These are phyloP conservation scores for Prionailurus bengalensis DNA, from an alignment of 2,113 vertebrate species.

Conservation along the genomic window DNA sequence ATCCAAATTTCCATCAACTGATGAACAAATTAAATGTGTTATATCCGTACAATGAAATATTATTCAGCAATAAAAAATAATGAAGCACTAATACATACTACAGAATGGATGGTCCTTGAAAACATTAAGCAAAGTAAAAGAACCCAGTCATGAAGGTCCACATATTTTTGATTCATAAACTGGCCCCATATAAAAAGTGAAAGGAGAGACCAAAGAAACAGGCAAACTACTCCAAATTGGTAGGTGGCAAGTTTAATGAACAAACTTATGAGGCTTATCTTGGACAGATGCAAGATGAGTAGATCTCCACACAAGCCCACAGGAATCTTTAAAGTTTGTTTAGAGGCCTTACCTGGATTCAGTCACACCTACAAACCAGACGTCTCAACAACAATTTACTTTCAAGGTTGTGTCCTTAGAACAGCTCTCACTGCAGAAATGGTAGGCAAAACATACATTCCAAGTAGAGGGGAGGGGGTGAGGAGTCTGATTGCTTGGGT, in stretches of 20 bases:
- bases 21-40: not conserved
- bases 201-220: not conserved
- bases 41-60: not conserved
- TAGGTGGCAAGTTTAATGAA: not conserved
- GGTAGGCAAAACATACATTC: not conserved
- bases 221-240: not conserved
- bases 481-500: not conserved
- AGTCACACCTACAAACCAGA: not conserved
- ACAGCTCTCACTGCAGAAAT: not conserved
- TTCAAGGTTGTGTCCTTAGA: not conserved
- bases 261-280: not conserved
- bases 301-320: not conserved
- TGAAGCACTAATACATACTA: not conserved
- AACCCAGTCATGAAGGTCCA: not conserved
- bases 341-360: not conserved
- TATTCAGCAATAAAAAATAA: not conserved
- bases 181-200: not conserved
- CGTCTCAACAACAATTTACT: not conserved
- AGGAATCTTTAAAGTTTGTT: not conserved
- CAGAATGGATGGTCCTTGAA: not conserved
- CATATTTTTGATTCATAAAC: not conserved
- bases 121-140: not conserved
- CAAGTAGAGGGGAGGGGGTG: too few relatives aligned
- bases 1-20: not conserved
- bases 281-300: not conserved